phyloP scores from a whole-genome alignment of 2,113 vertebrate genomes.

The Arizona elegans region DNA sequence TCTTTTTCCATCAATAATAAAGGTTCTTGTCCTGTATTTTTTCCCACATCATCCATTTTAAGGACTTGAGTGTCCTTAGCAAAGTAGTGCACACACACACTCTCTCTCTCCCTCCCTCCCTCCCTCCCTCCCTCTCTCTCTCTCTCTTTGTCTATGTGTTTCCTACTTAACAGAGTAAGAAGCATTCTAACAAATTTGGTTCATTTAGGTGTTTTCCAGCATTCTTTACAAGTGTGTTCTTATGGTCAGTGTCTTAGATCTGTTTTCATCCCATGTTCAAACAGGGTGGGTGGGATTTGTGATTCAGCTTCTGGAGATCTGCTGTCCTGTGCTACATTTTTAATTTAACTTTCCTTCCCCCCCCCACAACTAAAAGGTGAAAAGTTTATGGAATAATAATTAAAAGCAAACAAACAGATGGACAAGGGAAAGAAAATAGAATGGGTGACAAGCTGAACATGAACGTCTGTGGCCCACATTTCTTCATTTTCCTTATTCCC shows the following conservation, averaged over 20 bases:
- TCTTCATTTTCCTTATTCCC: not conserved
- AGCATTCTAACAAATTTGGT: not conserved
- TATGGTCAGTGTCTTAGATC: no score
- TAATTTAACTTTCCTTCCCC: not conserved
- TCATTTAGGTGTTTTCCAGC: not conserved
- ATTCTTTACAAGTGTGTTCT: not conserved
- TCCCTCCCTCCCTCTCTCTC: no score
- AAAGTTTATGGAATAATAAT: not conserved
- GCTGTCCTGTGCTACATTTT: not conserved
- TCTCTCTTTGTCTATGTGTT: not conserved
- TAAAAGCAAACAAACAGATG: not conserved
- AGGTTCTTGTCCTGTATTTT: not conserved
- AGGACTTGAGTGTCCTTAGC: not conserved
- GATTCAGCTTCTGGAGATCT: not conserved
- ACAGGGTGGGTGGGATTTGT: not conserved
- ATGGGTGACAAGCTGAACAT: not conserved
- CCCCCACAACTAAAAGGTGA: not conserved
- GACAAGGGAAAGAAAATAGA: not conserved
- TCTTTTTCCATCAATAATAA: not conserved
- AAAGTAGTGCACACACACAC: not conserved
- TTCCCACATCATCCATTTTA: conserved; percentile 18
- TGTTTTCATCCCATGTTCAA: not conserved
- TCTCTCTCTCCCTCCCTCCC: no score
- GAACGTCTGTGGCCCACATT: not conserved
- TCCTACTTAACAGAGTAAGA: not conserved